These are phyloP conservation scores for Bursaphelenchus mucronatus DNA, from an alignment of 1,140 invertebrate species.

Conservation along the genomic window DNA sequence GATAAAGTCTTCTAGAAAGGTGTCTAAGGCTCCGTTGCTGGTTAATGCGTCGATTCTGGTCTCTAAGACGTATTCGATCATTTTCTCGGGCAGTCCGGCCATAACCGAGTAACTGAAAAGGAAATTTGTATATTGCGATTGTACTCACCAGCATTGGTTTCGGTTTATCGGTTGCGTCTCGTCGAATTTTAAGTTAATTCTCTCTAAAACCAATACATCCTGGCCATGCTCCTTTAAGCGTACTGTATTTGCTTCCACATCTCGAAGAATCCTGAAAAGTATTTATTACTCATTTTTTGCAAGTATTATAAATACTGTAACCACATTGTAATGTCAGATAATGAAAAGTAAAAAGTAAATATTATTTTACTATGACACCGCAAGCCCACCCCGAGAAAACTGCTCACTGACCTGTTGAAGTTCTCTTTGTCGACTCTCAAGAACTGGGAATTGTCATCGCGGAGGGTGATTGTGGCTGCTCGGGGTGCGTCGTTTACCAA, in stretches of 20 bases:
- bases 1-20: slow-evolving; percentile 78
- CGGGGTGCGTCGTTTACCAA: slow-evolving; percentile 80
- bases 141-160: slow-evolving; percentile 61
- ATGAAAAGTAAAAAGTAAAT: slow-evolving; percentile 22
- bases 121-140: neutral
- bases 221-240: slow-evolving; percentile 79
- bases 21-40: slow-evolving; percentile 65
- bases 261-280: slow-evolving; percentile 63
- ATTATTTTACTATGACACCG: neutral
- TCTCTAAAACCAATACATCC: slow-evolving; percentile 78
- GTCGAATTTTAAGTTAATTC: slow-evolving; percentile 64
- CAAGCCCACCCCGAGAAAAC: no score
- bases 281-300: no score
- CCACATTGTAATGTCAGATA: no score
- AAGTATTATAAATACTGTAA: no score
- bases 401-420: slow-evolving; percentile 73
- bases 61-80: slow-evolving; percentile 79
- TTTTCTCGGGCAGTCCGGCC: slow-evolving; percentile 80
- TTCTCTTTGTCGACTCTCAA: slow-evolving; percentile 80
- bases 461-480: slow-evolving; percentile 76
- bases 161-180: slow-evolving; percentile 54
- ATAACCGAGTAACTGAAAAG: slow-evolving; percentile 77
- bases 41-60: slow-evolving; percentile 67
- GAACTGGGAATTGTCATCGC: slow-evolving; percentile 80
- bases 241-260: slow-evolving; percentile 82